phyloP scores from a whole-genome alignment of 2,888 invertebrate species.

The Melolontha melolontha region DNA sequence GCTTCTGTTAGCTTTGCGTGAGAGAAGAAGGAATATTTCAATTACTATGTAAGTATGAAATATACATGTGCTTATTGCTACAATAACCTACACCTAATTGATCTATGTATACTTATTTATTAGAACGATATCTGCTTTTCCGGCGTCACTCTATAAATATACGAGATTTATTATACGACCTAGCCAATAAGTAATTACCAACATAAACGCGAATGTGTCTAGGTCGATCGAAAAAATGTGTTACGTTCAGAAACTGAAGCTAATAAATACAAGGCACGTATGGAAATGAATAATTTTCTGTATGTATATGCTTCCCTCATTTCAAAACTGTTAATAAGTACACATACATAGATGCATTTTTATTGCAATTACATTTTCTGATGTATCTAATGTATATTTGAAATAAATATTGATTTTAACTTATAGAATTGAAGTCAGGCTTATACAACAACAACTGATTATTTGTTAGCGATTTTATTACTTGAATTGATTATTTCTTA shows the following conservation, averaged over 20 bases:
- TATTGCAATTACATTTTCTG: no score
- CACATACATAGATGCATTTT: no score
- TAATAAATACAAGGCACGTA: not conserved
- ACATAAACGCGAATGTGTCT: slow-evolving; percentile 7
- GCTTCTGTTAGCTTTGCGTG: slow-evolving; percentile 20
- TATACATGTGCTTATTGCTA: slow-evolving; percentile 15
- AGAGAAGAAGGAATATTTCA: slow-evolving; percentile 15
- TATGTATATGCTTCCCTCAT: no score
- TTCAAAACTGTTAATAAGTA: no score
- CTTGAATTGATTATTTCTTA: no score
- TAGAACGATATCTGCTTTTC: slow-evolving; percentile 7
- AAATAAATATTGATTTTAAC: no score
- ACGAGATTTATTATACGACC: slow-evolving; percentile 18
- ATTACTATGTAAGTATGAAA: slow-evolving; percentile 25
- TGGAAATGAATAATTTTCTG: not conserved
- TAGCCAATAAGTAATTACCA: slow-evolving; percentile 23
- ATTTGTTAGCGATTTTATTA: no score
- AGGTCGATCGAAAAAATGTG: not conserved
- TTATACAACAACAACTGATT: no score
- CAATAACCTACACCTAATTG: slow-evolving; percentile 33
- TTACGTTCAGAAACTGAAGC: not conserved
- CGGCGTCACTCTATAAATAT: slow-evolving; percentile 23
- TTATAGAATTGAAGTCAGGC: no score
- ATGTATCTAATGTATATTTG: no score
- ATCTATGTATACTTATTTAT: slow-evolving; percentile 25